phyloP scores from a whole-genome alignment of 2,113 vertebrate species.

The Laticauda laticaudata region DNA sequence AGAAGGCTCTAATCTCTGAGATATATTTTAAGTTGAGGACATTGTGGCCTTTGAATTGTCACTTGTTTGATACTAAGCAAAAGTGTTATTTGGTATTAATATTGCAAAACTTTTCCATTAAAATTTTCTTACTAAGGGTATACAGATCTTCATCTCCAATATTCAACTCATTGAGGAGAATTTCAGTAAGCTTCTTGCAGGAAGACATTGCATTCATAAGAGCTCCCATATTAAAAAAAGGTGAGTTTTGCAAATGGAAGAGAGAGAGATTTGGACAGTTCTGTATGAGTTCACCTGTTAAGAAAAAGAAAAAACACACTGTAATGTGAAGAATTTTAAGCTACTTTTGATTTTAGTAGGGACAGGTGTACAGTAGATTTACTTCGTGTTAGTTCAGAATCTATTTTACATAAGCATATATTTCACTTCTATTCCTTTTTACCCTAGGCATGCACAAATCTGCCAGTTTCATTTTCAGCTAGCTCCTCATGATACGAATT shows the following conservation, averaged over 20 bases:
- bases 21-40: neutral
- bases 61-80: neutral
- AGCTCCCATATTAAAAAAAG: slow-evolving; percentile 35
- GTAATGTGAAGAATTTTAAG: neutral
- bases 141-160: neutral
- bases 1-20: neutral
- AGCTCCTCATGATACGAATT: neutral
- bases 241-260: slow-evolving; percentile 45
- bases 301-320: slow-evolving; percentile 3
- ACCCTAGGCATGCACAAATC: neutral
- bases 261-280: slow-evolving; percentile 46
- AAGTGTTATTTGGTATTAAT: neutral
- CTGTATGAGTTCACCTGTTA: slow-evolving; percentile 52
- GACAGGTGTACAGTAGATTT: neutral
- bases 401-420: neutral
- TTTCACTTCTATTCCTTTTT: neutral
- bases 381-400: neutral
- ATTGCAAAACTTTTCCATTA: neutral
- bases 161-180: slow-evolving; percentile 31
- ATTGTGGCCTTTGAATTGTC: neutral
- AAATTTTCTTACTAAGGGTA: slow-evolving; percentile 23
- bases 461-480: neutral
- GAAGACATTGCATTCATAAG: slow-evolving; percentile 47
- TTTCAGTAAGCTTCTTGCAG: slow-evolving; percentile 52
- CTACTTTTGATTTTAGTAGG: neutral